Evolutionary conservation across 2,113 vertebrate genomes (phyloP), one percentile per base, ranked within the genome.

Genomic region (Ictalurus furcatus): DNA sequence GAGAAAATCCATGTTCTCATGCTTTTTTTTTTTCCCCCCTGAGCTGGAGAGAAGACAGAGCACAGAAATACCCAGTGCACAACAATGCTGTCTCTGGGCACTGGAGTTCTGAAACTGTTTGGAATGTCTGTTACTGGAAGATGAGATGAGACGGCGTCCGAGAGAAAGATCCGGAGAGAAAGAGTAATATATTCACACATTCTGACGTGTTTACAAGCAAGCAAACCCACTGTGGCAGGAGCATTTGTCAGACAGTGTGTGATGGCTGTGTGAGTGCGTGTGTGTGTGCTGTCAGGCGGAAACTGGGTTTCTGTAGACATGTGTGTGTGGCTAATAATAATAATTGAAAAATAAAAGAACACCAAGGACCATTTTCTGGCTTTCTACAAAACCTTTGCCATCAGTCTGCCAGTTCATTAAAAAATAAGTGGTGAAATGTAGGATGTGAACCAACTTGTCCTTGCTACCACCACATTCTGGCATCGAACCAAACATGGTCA

Each of bases 151-250:
- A 87, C 84, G 21, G 40, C 40, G 63, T 85, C 81, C 58, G 74
- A 92, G 86, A 93, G 82, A 87, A 87, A 87, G 92, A 80, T 28
- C 37, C 6, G 44, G 30, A 84, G 59, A 48, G 89, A 34, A 69
- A 73, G 37, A 28, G 34, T 92, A 91, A 93, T 91, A 59, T 88
- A 90, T 92, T 92, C 44, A 74, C 44, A 90, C 88, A 82, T 89
- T 63, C 83, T 69, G 69, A 76, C 23, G 56, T 91, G 88, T 92
- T 92, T 91, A 90, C 90, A 91, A 69, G 58, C 7, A 7, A 74
- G 40, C 48, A 65, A 73, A 86, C 73, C 90, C 91, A 30, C 37
- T 9, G 87, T 80, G 87, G 76, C 80, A 79, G 59, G 76, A 89
- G 87, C 84, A 86, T 87, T 91, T 92, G 91, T 90, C 90, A 54